Evolutionary conservation across 2,113 vertebrate genomes (phyloP), one percentile per base, ranked within the genome.

Genomic region (Heterochromis multidens): DNA sequence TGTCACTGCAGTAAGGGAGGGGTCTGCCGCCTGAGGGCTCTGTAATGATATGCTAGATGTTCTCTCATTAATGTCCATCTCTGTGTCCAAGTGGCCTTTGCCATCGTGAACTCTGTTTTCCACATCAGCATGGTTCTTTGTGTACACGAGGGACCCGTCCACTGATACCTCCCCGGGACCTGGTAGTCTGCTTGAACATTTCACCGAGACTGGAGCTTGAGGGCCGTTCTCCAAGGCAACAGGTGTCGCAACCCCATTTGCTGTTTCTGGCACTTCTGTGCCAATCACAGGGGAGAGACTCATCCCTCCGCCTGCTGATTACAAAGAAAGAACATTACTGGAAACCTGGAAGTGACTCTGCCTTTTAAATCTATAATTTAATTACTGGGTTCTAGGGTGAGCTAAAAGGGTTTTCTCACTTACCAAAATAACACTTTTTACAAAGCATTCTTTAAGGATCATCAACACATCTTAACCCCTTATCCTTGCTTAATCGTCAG

Each of bases 281-380:
- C 93, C 94, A 88, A 88, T 90, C 85, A 92, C 95, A 95, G 95
- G 92, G 94, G 94, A 96, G 93, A 94, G 93, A 95, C 95, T 97
- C 96, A 96, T 97, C 93, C 93, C 95, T 96, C 94, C 94, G 92
- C 94, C 95, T 94, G 94, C 94, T 95, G 85, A 25, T 35, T 62
- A 84, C 85, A 54, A 78, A 23, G 2, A 67, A 11, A 87, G 1
- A 37, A 56, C 19, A 10, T 81, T 54, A 65, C n/a, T 29, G 65
- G 25, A 86, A 60, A 49, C 23, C 40, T 72, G 7, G 33, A 77
- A 37, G 25, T 2, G 5, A 57, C 21, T 80, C 21, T 74, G 33
- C 2, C 57, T 61, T 79, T 60, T 23, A 35, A 35, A 77, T 23
- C 31, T 12, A 43, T 3, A 37, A 63, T 59, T 78, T 11, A 79